Evolutionary conservation across 1,140 invertebrate genomes (phyloP).

Genomic region (Parapsyche elsis): DNA sequence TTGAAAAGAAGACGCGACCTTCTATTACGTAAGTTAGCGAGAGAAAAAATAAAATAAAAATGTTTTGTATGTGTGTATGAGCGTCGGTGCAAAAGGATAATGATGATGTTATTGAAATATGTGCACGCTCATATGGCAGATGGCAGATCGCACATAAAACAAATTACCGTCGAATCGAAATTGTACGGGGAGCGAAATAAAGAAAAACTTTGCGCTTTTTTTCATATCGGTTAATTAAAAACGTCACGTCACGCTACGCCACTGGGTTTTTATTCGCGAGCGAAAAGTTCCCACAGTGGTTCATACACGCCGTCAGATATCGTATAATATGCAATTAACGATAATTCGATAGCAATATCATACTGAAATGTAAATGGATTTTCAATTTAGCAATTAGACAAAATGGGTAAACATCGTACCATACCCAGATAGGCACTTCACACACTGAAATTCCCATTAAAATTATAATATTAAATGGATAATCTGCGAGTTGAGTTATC

Average conservation of each 20-base stretch:
- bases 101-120: conserved; percentile 29
- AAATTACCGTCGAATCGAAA: conserved; percentile 20
- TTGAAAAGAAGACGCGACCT: conserved; percentile 28
- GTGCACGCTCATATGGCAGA: conserved; percentile 19
- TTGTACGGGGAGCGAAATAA: not conserved
- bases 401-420: not conserved
- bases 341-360: conserved; percentile 12
- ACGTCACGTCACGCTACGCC: conserved; percentile 15
- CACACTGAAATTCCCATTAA: not conserved
- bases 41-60: conserved; percentile 3
- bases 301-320: not conserved
- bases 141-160: not conserved
- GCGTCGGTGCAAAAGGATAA: conserved; percentile 13
- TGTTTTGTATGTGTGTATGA: not conserved
- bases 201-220: not conserved
- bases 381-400: conserved; percentile 2
- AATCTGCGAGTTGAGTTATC: too few relatives aligned
- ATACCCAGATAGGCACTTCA: too few relatives aligned
- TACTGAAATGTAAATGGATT: not conserved
- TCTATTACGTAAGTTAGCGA: conserved; percentile 10
- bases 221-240: conserved; percentile 13
- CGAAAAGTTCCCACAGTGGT: conserved; percentile 17
- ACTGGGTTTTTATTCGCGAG: not conserved
- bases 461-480: not conserved
- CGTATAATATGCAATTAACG: not conserved